Percentiles rank a stretch among this genome's conserved stretches.
Evolutionary conservation across 1,140 invertebrate genomes (phyloP).

Genomic region (Drosophila pachea): DNA sequence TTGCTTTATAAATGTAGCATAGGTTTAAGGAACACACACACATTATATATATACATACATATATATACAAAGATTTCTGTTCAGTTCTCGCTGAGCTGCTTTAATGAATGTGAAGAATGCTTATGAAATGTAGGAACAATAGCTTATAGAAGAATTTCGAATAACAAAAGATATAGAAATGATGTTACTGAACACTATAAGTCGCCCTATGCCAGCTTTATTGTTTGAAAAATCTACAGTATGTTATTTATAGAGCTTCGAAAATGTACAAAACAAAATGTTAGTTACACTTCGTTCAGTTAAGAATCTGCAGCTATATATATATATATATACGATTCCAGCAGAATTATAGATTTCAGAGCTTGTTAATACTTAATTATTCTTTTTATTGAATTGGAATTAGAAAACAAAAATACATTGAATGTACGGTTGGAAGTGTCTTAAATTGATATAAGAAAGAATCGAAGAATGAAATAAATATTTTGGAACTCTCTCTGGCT

Average conservation of each 20-base stretch:
- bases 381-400: neutral
- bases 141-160: neutral
- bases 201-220: neutral
- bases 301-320: slow-evolving; percentile 1
- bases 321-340: neutral
- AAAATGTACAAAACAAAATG: neutral
- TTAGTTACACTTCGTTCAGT: neutral
- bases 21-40: slow-evolving; percentile 28
- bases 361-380: slow-evolving; percentile 9
- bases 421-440: slow-evolving; percentile 24
- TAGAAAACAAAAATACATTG: neutral
- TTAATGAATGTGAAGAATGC: slow-evolving; percentile 10
- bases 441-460: slow-evolving; percentile 9
- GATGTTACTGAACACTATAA: neutral
- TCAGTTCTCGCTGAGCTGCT: slow-evolving; percentile 19
- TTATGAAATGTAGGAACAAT: slow-evolving; percentile 1
- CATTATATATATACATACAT: slow-evolving; percentile 29
- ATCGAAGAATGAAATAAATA: slow-evolving; percentile 2
- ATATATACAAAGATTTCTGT: slow-evolving; percentile 15
- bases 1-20: slow-evolving; percentile 69
- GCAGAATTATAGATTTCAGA: slow-evolving; percentile 2
- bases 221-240: neutral
- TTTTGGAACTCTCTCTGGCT: slow-evolving; percentile 12
- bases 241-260: too few relatives aligned
- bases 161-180: slow-evolving; percentile 1